Conservation (phyloP, 2,113 vertebrate genomes). For the Fregetta grallaria region DNA sequence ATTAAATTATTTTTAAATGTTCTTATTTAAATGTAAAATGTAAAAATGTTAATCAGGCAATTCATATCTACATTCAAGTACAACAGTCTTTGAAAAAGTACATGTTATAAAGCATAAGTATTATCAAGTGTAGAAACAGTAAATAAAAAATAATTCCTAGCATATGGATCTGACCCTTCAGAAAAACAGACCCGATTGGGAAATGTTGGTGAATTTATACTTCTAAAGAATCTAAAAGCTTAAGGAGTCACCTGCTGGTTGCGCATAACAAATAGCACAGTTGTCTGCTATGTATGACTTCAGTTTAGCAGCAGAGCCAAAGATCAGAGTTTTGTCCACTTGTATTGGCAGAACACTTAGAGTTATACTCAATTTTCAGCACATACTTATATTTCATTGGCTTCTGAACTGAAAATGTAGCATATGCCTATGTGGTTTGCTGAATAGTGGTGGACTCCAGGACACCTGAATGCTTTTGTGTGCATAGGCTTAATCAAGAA, state of each 20-base stretch:
- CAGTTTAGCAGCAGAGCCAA: not conserved
- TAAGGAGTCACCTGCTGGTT: not conserved
- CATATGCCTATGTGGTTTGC: not conserved
- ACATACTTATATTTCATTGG: not conserved
- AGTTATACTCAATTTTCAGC: not conserved
- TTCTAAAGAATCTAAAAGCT: not conserved
- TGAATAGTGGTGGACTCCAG: not conserved
- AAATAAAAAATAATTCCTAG: not conserved
- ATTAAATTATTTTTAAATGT: not conserved
- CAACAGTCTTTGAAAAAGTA: not conserved
- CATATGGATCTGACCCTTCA: not conserved
- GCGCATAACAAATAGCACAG: not conserved
- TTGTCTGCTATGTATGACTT: not conserved
- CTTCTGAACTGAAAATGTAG: not conserved
- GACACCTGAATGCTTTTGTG: not conserved
- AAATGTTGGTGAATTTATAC: not conserved
- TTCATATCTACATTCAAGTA: not conserved
- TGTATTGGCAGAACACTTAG: not conserved
- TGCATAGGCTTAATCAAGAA: not conserved
- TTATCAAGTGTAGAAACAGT: not conserved
- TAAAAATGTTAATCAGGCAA: not conserved
- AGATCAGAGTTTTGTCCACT: not conserved
- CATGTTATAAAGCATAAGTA: not conserved
- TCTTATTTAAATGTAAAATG: not conserved
- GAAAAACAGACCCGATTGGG: not conserved